Percentiles rank a stretch among this genome's conserved stretches.
These are phyloP conservation scores for Gymnogyps californianus DNA, from an alignment of 2,113 vertebrate genomes.

Conservation along the genomic window DNA sequence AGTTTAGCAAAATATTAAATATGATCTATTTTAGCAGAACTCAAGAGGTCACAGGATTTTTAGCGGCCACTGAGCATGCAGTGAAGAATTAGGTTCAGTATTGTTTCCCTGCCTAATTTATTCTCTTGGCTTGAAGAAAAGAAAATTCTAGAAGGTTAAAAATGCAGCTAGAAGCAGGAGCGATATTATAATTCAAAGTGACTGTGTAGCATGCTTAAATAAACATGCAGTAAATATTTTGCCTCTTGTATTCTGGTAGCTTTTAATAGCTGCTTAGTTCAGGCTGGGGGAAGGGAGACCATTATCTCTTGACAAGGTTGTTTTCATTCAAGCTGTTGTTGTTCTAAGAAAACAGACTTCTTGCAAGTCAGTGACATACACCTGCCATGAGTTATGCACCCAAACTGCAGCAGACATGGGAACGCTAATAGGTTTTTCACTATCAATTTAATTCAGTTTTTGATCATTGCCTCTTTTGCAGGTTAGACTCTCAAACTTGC, in stretches of 20 bases:
- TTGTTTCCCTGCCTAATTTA: background rate
- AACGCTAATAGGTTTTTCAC: background rate
- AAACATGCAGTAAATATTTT: background rate
- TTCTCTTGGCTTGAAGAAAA: background rate
- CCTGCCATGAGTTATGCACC: background rate
- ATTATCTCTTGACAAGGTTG: background rate
- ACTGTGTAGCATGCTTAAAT: background rate
- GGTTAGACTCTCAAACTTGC: background rate
- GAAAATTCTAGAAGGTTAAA: background rate
- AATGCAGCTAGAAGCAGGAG: background rate
- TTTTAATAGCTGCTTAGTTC: background rate
- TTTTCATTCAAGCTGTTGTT: background rate
- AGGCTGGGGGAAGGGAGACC: background rate
- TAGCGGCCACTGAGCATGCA: background rate
- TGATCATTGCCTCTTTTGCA: background rate
- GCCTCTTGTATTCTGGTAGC: background rate
- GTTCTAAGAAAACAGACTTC: background rate
- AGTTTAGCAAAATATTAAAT: conserved; percentile 3
- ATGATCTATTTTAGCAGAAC: background rate
- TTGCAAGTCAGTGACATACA: background rate
- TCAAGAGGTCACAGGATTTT: background rate
- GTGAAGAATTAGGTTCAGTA: background rate
- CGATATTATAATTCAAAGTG: background rate
- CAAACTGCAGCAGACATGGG: background rate
- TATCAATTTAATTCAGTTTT: background rate